Evolutionary conservation across 2,888 invertebrate species (phyloP).

Genomic region (Diloba caeruleocephala): DNA sequence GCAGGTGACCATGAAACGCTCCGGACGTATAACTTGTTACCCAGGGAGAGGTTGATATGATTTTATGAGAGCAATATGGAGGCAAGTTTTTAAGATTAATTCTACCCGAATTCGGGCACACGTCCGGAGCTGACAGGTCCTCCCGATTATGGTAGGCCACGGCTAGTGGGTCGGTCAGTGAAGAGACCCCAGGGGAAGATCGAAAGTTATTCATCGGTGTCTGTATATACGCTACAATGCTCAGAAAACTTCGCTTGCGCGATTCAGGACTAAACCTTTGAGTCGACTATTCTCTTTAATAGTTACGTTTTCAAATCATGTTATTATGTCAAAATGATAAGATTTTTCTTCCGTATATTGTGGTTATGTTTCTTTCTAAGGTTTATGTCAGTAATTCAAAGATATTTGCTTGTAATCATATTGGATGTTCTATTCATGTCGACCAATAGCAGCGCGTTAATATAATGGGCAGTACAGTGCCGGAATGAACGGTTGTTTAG

Average conservation of each 20-base stretch:
- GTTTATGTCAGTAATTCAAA: slow-evolving; percentile 11
- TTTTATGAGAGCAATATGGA: no score
- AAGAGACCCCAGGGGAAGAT: slow-evolving; percentile 49
- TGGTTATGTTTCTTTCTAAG: background rate
- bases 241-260: slow-evolving; percentile 33
- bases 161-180: slow-evolving; percentile 42
- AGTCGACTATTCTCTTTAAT: background rate
- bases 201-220: background rate
- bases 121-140: slow-evolving; percentile 32
- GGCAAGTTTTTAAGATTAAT: no score
- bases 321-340: background rate
- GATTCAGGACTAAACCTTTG: slow-evolving; percentile 22
- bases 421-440: background rate
- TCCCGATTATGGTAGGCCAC: slow-evolving; percentile 11
- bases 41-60: slow-evolving; percentile 16
- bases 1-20: slow-evolving; percentile 36
- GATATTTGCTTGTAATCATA: background rate
- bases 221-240: background rate
- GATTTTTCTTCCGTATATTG: background rate
- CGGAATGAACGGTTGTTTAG: no score
- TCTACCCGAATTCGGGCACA: no score
- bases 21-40: slow-evolving; percentile 28
- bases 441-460: slow-evolving; percentile 33
- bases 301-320: background rate
- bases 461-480: slow-evolving; percentile 20